Evolutionary conservation across 2,797 vertebrate genomes (phyloP), one percentile per base, ranked within the genome.

Genomic region (Zalophus californianus): DNA sequence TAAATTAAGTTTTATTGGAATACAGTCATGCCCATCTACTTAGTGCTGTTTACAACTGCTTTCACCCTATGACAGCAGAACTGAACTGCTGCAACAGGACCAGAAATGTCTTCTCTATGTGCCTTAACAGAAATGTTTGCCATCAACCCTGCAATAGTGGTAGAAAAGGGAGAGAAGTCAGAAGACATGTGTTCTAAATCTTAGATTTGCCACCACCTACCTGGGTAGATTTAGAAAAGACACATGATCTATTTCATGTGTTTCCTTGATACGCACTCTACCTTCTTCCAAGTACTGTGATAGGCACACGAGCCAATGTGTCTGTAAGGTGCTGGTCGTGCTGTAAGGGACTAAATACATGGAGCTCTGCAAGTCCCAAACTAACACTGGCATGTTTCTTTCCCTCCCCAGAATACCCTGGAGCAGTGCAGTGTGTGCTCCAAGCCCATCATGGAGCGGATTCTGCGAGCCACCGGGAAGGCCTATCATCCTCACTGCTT

Each of bases 401-500:
- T 97, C 96, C 52, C 7, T 86, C 95, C 87, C 11, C 98, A 99
- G 99, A 99, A 99, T 75, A 99, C 99, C 15, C 99, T 99, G 98
- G 99, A 99, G 99, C 99, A 99, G 38, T 99, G 99, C 98, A 99
- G 98, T 1, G 99, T 99, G 95, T 99, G 99, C 8, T 98, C 99
- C 92, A 99, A 99, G 98, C 99, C 99, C 98, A 99, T 99, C 98
- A 99, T 99, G 99, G 99, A 99, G 96, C 99, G 99, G 95, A 99
- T 99, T 98, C 99, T 99, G 85, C 98, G 99, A 78, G 99, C 99
- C 29, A 99, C 99, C 0, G 99, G 99, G 79, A 99, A 99, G 98
- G 99, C 99, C 92, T 99, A 99, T 97, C 99, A 99, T 90, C 99
- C 99, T 56, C 99, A 99, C 98, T 99, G 99, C 99, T 99, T 99